Percentiles rank a stretch among this genome's conserved stretches.
Conservation (phyloP, 2,797 vertebrate genomes). For the Labeo calbasu region DNA sequence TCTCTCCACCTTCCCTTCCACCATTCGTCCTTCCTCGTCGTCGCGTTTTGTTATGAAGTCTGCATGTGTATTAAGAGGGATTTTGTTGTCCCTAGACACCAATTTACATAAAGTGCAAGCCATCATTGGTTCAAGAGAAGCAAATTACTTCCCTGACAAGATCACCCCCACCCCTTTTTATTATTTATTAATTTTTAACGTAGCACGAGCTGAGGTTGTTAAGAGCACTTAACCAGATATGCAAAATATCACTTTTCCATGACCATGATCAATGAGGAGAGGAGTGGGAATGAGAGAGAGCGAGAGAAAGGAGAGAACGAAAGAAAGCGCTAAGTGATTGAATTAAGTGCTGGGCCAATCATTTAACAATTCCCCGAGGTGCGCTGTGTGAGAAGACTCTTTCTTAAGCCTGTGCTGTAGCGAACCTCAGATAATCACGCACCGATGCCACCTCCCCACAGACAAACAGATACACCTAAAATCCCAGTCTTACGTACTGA, state of each 20-base stretch:
- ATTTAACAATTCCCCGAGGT: constrained; percentile 87
- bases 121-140: constrained; percentile 98
- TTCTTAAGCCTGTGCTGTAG: constrained; percentile 88
- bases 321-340: constrained; percentile 76
- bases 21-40: constrained; percentile 55
- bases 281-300: constrained; percentile 54
- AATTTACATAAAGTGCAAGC: constrained; percentile 99
- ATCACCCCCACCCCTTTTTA: constrained; percentile 84
- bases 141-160: constrained; percentile 97
- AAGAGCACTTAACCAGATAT: constrained; percentile 96
- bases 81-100: constrained; percentile 98
- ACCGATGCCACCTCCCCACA: constrained; percentile 33
- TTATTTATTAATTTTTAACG: constrained; percentile 88
- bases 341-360: constrained; percentile 88
- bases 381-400: constrained; percentile 83
- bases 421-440: constrained; percentile 90
- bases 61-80: constrained; percentile 98
- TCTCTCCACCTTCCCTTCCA: constrained; percentile 41
- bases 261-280: constrained; percentile 87
- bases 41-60: constrained; percentile 87
- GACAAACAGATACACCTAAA: constrained; percentile 24
- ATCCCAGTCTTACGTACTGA: constrained; percentile 11
- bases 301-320: constrained; percentile 58
- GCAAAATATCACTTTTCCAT: constrained; percentile 91
- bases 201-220: constrained; percentile 89